phyloP scores from a whole-genome alignment of 1,140 invertebrate genomes.

The Nephotettix cincticeps region DNA sequence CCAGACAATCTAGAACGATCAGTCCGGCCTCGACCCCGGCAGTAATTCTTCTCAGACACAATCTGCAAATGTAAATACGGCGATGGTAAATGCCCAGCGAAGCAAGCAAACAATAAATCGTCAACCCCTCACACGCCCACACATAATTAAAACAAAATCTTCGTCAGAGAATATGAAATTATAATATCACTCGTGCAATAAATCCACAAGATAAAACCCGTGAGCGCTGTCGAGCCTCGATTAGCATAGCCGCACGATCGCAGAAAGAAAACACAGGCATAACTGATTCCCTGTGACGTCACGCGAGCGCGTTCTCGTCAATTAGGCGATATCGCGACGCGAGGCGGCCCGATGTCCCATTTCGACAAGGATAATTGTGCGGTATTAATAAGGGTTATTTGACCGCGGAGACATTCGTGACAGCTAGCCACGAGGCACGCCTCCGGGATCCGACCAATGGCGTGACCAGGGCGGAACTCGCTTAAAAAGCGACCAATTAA shows the following conservation, averaged over 20 bases:
- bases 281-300: not conserved
- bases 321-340: not conserved
- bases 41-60: no score
- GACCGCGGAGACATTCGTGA: slow-evolving; percentile 1
- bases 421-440: not conserved
- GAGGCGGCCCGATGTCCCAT: slow-evolving; percentile 2
- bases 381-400: slow-evolving; percentile 14
- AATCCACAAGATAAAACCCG: slow-evolving; percentile 12
- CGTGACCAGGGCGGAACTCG: slow-evolving; percentile 3
- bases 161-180: slow-evolving; percentile 14
- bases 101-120: no score
- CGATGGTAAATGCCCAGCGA: no score
- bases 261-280: slow-evolving; percentile 2
- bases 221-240: not conserved
- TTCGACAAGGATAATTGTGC: slow-evolving; percentile 18
- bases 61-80: no score
- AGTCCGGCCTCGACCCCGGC: no score
- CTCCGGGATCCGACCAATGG: not conserved
- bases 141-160: no score
- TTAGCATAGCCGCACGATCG: slow-evolving; percentile 10
- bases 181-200: slow-evolving; percentile 18
- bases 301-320: not conserved
- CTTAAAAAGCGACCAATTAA: slow-evolving; percentile 20
- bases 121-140: no score
- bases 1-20: no score